A percentile compares a stretch with the other conserved stretches of the same genome.
Evolutionary conservation across 2,797 vertebrate species (phyloP).

Genomic region (Mustela erminea): DNA sequence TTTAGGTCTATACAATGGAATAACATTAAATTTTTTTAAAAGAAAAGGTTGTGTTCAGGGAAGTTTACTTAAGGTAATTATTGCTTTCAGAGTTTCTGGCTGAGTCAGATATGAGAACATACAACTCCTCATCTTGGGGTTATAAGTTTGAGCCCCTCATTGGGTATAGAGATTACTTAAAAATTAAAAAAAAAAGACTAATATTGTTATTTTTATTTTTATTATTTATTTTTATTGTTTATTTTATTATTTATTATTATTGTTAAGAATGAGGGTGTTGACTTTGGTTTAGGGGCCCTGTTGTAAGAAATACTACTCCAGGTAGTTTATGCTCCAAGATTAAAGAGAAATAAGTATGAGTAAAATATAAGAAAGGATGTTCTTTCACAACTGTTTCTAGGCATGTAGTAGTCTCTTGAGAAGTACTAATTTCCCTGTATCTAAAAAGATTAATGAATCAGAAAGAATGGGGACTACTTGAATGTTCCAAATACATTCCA

Average conservation of each 20-base stretch:
- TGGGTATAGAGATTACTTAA: neutral
- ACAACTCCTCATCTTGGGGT: neutral
- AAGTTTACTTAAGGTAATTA: neutral
- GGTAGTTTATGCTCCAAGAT: neutral
- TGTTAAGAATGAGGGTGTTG: neutral
- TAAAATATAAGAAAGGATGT: neutral
- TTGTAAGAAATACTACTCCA: neutral
- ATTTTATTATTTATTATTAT: no score
- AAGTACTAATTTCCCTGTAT: neutral
- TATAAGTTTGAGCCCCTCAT: neutral
- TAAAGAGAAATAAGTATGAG: neutral
- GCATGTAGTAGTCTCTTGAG: neutral
- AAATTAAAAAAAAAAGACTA: neutral
- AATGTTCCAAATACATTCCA: constrained; percentile 7
- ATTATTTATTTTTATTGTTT: neutral
- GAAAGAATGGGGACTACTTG: neutral
- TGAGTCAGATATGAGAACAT: neutral
- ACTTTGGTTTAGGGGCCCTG: neutral
- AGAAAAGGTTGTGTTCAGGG: neutral
- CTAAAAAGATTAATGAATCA: constrained; percentile 49
- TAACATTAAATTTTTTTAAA: neutral
- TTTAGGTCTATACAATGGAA: neutral
- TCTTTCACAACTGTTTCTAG: constrained; percentile 15
- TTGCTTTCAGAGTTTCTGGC: neutral
- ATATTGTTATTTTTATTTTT: neutral